These are phyloP conservation scores for Cyprinodon tularosa DNA, from an alignment of 2,113 vertebrate genomes.

Conservation along the genomic window DNA sequence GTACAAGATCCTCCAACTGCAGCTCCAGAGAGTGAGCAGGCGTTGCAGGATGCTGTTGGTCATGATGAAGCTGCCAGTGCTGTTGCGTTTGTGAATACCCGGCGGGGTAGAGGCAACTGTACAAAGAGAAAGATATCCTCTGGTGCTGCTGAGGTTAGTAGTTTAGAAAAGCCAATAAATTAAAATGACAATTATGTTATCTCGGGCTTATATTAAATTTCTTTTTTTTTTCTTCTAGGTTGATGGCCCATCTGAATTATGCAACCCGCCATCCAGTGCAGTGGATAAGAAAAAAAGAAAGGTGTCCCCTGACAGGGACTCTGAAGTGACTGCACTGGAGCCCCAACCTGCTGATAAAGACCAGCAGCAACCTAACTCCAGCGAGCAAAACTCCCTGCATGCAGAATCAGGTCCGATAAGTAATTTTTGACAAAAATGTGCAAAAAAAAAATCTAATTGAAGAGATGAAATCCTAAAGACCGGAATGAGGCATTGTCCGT, in stretches of 20 bases:
- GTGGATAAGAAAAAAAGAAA: conserved; percentile 63
- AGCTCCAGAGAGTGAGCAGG: conserved; percentile 19
- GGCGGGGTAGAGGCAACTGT: conserved; percentile 57
- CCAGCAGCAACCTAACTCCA: conserved; percentile 3
- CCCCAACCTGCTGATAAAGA: background rate
- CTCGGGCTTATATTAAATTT: background rate
- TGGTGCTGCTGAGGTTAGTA: conserved; percentile 55
- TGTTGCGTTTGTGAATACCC: conserved; percentile 76
- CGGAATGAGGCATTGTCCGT: too few species aligned
- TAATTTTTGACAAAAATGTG: background rate
- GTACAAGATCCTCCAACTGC: conserved; percentile 33
- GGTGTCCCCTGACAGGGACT: conserved; percentile 40
- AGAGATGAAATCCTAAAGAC: too few species aligned
- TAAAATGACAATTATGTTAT: too few species aligned
- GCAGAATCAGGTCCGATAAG: conserved; percentile 34
- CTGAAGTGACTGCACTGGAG: background rate
- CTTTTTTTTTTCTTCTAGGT: conserved; percentile 28
- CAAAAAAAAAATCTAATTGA: too few species aligned
- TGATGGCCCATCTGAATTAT: background rate
- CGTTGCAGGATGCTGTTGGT: background rate
- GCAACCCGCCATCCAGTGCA: background rate
- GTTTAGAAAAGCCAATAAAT: too few species aligned
- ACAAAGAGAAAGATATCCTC: conserved; percentile 56
- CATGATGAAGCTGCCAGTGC: background rate
- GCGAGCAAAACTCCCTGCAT: conserved; percentile 15